Conservation (phyloP, 2,113 vertebrate genomes). For the Sprattus sprattus region DNA sequence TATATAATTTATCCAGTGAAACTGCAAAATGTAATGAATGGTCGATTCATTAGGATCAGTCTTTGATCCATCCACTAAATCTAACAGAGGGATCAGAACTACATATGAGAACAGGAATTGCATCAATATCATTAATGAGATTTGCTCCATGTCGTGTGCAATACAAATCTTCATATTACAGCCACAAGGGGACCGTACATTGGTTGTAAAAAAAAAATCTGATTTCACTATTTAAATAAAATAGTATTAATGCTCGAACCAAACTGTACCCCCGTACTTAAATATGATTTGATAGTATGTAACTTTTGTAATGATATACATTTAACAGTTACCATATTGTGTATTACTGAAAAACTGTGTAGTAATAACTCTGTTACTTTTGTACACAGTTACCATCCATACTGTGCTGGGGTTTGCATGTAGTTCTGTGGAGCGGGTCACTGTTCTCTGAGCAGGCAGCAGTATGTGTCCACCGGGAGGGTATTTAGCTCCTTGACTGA, state of each 20-base stretch:
- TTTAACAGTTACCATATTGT: background rate
- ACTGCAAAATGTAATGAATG: background rate
- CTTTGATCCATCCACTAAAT: background rate
- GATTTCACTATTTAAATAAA: background rate
- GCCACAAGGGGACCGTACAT: too few species aligned
- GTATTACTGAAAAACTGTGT: background rate
- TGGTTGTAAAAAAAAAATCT: background rate
- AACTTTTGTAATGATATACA: too few species aligned
- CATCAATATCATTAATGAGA: background rate
- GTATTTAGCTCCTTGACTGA: constrained; percentile 61
- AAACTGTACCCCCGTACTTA: too few species aligned
- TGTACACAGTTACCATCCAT: background rate
- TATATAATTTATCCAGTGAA: background rate
- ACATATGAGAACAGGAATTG: background rate
- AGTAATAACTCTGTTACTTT: too few species aligned
- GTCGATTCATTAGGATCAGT: background rate
- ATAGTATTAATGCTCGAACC: background rate
- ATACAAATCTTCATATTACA: too few species aligned
- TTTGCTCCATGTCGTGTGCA: background rate
- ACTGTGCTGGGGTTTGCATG: background rate
- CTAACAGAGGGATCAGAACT: background rate
- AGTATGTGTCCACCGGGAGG: constrained; percentile 41
- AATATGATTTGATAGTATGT: too few species aligned
- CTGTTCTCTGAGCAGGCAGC: constrained; percentile 31
- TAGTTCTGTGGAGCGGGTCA: constrained; percentile 26